A percentile compares a stretch with the other conserved stretches of the same genome.
Conservation (phyloP, 2,888 invertebrate species). For the Hedychridium roseum region DNA sequence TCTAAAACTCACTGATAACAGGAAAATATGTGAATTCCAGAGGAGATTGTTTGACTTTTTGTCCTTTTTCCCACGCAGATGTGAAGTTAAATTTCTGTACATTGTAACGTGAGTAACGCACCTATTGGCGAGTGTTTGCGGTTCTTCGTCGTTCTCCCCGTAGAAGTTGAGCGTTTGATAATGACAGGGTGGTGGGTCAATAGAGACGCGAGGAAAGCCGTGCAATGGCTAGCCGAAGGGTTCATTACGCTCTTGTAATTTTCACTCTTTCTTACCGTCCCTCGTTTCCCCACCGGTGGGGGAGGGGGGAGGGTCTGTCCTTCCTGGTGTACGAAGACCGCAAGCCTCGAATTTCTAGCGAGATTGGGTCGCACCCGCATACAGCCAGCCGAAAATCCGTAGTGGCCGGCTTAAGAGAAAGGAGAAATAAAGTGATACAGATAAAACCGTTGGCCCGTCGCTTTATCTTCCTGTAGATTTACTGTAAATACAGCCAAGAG, state of each 20-base stretch:
- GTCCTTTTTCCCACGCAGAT: too few relatives aligned
- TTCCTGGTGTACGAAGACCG: conserved; percentile 22
- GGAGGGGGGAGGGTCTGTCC: too few relatives aligned
- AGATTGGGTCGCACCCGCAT: conserved; percentile 32
- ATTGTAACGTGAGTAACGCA: too few relatives aligned
- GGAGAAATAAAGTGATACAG: conserved; percentile 20
- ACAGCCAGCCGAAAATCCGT: conserved; percentile 20
- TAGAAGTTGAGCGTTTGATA: too few relatives aligned
- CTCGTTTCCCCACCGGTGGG: conserved; percentile 1
- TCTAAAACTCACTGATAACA: too few relatives aligned
- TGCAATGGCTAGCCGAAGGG: conserved; percentile 5
- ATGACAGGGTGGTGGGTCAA: neutral
- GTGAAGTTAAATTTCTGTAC: too few relatives aligned
- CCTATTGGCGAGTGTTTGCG: too few relatives aligned
- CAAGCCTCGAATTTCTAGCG: conserved; percentile 37
- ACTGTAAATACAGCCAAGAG: conserved; percentile 27
- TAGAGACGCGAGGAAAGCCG: neutral
- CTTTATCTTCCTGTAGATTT: conserved; percentile 29
- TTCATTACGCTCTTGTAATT: conserved; percentile 34
- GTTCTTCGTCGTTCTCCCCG: too few relatives aligned
- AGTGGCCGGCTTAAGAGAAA: conserved; percentile 1
- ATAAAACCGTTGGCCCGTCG: conserved; percentile 19
- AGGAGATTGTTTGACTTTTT: too few relatives aligned
- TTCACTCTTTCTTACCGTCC: too few relatives aligned
- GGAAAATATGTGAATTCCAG: too few relatives aligned